Conservation (phyloP, 2,888 invertebrate genomes). For the Spisula subtruncata region DNA sequence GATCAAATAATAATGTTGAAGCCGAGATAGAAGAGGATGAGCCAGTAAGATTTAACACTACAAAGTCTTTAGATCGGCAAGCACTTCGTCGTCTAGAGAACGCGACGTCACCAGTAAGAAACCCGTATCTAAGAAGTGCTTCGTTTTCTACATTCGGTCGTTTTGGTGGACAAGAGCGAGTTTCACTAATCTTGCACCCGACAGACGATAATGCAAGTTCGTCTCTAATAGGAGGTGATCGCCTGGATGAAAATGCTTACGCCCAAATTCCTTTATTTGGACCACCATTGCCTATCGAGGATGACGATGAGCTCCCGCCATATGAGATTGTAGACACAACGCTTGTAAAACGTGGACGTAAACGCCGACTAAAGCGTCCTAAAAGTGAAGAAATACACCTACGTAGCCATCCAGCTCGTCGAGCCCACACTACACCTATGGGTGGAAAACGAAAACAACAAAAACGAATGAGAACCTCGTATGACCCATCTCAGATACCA, state of each 20-base stretch:
- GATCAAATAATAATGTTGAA: constrained; percentile 16
- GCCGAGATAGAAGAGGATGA: constrained; percentile 13
- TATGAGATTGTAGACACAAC: constrained; percentile 74
- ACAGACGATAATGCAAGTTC: constrained; percentile 48
- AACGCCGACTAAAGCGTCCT: constrained; percentile 21
- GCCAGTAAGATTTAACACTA: constrained; percentile 32
- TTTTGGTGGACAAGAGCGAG: constrained; percentile 32
- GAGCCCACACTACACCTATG: constrained; percentile 58
- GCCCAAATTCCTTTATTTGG: constrained; percentile 63
- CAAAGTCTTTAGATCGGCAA: not conserved
- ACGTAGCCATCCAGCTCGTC: constrained; percentile 15
- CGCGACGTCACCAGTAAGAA: constrained; percentile 35
- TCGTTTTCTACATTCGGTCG: constrained; percentile 70
- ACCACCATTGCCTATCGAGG: constrained; percentile 73
- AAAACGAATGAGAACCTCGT: constrained; percentile 15
- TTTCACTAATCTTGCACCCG: constrained; percentile 55
- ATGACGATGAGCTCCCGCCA: constrained; percentile 83
- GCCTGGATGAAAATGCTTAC: constrained; percentile 53
- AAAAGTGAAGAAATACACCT: constrained; percentile 39
- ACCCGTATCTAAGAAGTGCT: constrained; percentile 43
- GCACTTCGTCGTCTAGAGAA: constrained; percentile 32
- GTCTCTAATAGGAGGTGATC: constrained; percentile 11
- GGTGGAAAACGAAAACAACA: constrained; percentile 48
- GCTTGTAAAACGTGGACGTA: not conserved
- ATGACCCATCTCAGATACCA: constrained; percentile 44